A percentile compares a stretch with the other conserved stretches of the same genome.
Conservation (phyloP, 35 echinoderm and acorn worm species). For the Eucidaris tribuloides region DNA sequence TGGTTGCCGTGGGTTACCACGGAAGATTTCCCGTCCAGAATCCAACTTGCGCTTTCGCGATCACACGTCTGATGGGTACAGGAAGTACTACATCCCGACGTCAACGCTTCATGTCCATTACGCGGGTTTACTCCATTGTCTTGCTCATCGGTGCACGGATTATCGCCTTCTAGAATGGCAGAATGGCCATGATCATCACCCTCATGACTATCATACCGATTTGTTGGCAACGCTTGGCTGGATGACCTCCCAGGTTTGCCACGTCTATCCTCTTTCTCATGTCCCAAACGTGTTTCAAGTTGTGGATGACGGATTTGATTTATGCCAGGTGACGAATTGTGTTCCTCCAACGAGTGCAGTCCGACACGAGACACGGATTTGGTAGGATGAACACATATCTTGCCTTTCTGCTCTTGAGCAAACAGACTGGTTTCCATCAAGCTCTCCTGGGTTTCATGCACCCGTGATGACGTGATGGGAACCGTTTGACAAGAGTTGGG, state of each 20-base stretch:
- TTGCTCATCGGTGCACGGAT: neutral
- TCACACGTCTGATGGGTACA: neutral
- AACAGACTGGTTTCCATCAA: constrained; percentile 32
- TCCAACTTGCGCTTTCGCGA: neutral
- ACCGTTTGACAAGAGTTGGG: neutral
- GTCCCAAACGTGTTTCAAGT: neutral
- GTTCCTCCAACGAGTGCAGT: neutral
- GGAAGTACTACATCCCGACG: neutral
- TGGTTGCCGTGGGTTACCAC: neutral
- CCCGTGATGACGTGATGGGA: constrained; percentile 5
- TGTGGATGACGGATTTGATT: neutral
- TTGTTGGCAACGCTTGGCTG: neutral
- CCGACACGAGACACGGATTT: neutral
- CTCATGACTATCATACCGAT: neutral
- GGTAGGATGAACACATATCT: neutral
- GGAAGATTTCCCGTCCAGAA: neutral
- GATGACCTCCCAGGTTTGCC: neutral
- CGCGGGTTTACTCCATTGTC: neutral
- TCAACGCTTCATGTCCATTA: neutral
- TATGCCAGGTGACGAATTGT: neutral
- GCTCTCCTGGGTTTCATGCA: constrained; percentile 2
- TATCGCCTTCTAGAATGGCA: too few relatives aligned
- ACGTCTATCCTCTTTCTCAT: neutral
- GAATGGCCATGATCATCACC: neutral
- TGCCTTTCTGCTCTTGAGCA: neutral